These are phyloP conservation scores for Sphenodon punctatus DNA, from an alignment of 2,797 vertebrate genomes.

Conservation along the genomic window DNA sequence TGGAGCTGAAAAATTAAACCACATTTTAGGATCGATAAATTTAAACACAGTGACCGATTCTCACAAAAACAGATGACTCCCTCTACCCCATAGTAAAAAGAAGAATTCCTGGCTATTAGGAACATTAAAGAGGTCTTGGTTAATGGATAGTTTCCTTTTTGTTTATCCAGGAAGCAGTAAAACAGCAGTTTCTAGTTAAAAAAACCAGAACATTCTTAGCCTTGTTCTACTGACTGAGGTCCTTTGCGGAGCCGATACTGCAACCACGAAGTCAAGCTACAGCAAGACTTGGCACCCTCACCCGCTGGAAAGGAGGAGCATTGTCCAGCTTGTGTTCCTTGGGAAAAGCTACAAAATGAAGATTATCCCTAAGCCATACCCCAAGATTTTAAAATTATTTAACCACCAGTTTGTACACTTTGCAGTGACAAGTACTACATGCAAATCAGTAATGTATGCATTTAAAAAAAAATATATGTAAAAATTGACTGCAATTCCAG, in stretches of 20 bases:
- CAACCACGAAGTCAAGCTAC: not conserved
- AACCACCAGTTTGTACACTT: not conserved
- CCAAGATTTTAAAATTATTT: not conserved
- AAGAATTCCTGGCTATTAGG: not conserved
- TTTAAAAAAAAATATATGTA: no score
- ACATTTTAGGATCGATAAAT: not conserved
- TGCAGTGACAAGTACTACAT: not conserved
- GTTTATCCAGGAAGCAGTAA: not conserved
- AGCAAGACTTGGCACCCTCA: not conserved
- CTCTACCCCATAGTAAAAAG: not conserved
- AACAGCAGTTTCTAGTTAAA: not conserved
- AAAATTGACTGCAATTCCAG: no score
- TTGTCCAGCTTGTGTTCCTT: not conserved
- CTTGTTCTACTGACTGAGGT: not conserved
- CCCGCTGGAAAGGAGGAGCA: not conserved
- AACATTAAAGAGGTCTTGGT: not conserved
- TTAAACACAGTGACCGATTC: not conserved
- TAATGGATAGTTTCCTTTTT: not conserved
- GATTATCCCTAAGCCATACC: not conserved
- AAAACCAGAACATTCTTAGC: not conserved
- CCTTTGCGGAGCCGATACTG: not conserved
- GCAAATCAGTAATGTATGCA: not conserved
- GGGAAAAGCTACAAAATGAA: not conserved
- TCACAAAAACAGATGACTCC: not conserved
- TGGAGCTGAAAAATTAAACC: constrained; percentile 80